Evolutionary conservation across 2,888 invertebrate genomes (phyloP).

Genomic region (Chouioia cunea): DNA sequence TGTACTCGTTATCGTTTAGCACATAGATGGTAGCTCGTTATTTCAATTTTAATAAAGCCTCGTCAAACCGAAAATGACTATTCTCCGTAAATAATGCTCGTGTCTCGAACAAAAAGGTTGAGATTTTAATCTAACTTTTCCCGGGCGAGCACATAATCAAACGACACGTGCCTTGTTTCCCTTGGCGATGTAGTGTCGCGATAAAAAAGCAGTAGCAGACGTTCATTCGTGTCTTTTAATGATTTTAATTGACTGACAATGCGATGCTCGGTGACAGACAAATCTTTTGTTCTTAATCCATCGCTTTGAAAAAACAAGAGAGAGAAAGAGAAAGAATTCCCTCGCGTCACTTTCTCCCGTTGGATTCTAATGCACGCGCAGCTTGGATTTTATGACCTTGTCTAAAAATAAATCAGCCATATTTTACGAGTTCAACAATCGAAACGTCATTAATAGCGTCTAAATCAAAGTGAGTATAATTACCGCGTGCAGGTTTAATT

Average conservation of each 20-base stretch:
- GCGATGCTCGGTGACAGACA: background rate
- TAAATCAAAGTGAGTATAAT: slow-evolving; percentile 44
- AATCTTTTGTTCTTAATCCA: slow-evolving; percentile 1
- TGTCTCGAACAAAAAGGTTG: slow-evolving; percentile 23
- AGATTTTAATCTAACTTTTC: slow-evolving; percentile 37
- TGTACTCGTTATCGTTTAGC: too few species aligned
- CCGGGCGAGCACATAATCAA: slow-evolving; percentile 21
- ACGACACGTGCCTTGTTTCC: slow-evolving; percentile 43
- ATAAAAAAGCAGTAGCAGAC: slow-evolving; percentile 25
- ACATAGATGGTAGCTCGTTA: slow-evolving; percentile 20
- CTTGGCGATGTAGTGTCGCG: slow-evolving; percentile 25
- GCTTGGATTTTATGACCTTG: background rate
- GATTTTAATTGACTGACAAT: slow-evolving; percentile 39
- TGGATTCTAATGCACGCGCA: slow-evolving; percentile 7
- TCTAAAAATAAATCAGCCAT: slow-evolving; percentile 37
- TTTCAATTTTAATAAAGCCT: slow-evolving; percentile 42
- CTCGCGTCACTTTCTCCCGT: background rate
- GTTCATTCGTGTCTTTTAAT: slow-evolving; percentile 21
- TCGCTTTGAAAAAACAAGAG: slow-evolving; percentile 2
- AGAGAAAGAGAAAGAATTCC: too few species aligned
- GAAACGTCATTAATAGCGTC: slow-evolving; percentile 45
- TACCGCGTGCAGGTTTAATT: slow-evolving; percentile 37
- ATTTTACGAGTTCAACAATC: slow-evolving; percentile 30
- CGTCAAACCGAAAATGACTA: slow-evolving; percentile 29
- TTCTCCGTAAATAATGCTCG: slow-evolving; percentile 35